These are phyloP conservation scores for Lipophrys pholis DNA, from an alignment of 2,113 vertebrate species.

Conservation along the genomic window DNA sequence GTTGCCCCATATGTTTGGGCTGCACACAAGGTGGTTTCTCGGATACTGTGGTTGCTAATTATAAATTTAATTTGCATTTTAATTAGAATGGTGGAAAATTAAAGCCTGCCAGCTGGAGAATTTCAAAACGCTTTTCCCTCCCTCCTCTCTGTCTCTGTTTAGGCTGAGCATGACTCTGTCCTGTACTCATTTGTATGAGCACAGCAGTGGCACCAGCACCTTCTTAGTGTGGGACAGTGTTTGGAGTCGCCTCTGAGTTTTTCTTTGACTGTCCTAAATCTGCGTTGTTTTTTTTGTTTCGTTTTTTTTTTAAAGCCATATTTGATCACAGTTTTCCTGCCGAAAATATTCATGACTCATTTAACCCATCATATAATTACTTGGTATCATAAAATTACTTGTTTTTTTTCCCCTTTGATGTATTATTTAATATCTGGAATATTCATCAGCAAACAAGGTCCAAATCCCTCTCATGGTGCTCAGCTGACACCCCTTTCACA, in stretches of 20 bases:
- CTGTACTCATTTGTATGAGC: slow-evolving; percentile 85
- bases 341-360: slow-evolving; percentile 30
- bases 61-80: slow-evolving; percentile 99
- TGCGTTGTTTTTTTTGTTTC: neutral
- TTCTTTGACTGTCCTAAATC: slow-evolving; percentile 50
- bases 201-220: slow-evolving; percentile 79
- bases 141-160: slow-evolving; percentile 76
- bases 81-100: slow-evolving; percentile 99
- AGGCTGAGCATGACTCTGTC: slow-evolving; percentile 73
- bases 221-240: slow-evolving; percentile 61
- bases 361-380: slow-evolving; percentile 37
- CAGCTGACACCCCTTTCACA: slow-evolving; percentile 61
- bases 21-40: slow-evolving; percentile 95
- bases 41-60: slow-evolving; percentile 99
- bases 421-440: neutral
- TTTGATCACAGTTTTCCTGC: slow-evolving; percentile 13
- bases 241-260: slow-evolving; percentile 56
- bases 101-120: slow-evolving; percentile 99
- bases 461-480: slow-evolving; percentile 52
- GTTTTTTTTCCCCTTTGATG: slow-evolving; percentile 10
- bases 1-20: slow-evolving; percentile 96
- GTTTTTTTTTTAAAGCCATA: neutral
- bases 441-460: too few relatives aligned
- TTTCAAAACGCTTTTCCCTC: slow-evolving; percentile 90
- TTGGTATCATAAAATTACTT: slow-evolving; percentile 41